Conservation (phyloP, 2,888 invertebrate genomes). For the Lasioglossum marginatum region DNA sequence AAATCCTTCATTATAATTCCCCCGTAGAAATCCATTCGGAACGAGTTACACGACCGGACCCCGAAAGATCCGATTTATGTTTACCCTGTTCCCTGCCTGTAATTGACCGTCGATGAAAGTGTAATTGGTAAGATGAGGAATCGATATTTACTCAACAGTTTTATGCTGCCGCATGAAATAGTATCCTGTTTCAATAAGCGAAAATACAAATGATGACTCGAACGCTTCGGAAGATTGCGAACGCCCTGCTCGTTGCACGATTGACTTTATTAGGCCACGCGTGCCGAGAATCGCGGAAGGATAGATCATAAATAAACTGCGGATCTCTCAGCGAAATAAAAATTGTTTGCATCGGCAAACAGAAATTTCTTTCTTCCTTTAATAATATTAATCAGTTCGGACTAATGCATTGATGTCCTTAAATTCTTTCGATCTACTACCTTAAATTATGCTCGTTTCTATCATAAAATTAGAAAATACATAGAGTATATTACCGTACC, state of each 20-base stretch:
- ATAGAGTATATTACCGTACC: neutral
- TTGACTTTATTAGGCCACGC: neutral
- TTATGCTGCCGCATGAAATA: neutral
- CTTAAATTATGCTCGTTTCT: neutral
- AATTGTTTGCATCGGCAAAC: neutral
- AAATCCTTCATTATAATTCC: conserved; percentile 4
- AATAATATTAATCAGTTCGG: neutral
- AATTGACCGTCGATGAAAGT: conserved; percentile 7
- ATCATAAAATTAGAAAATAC: neutral
- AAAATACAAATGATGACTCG: neutral
- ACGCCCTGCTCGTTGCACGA: neutral
- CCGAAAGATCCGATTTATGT: neutral
- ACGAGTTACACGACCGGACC: neutral
- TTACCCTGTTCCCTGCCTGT: neutral
- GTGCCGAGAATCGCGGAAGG: neutral
- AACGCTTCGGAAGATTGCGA: neutral
- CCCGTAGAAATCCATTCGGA: neutral
- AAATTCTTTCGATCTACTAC: neutral
- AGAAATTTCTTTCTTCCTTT: neutral
- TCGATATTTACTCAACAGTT: neutral
- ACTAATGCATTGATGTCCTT: neutral
- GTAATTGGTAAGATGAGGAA: neutral
- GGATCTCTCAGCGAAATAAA: neutral
- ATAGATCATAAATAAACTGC: neutral
- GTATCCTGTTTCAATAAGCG: neutral